Base-by-base conservation (phyloP, 2,797 vertebrate species). In the Trachops cirrhosus region DNA sequence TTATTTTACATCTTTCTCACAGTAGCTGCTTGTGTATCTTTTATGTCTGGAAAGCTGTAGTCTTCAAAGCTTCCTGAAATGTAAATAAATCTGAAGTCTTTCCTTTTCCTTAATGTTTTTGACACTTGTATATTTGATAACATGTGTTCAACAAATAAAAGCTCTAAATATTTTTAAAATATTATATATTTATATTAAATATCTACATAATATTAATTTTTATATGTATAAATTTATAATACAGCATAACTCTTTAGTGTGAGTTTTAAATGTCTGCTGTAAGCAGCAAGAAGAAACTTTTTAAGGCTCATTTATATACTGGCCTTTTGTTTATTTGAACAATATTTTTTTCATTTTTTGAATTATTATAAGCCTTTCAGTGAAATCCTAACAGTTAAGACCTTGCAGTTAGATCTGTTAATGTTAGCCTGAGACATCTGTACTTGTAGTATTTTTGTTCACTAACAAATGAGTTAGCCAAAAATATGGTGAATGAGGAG, bases 311-410 rank as follows among this genome's bases (percentile, higher is more conserved):
- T 50, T 86, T 68, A 44, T 44, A 80, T 80, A 37, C 18, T 85
- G 5, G 11, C 59, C 24, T 74, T 93, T 88, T 94, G 14, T 91
- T 79, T 93, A 34, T 37, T 64, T 75, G 16, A 71, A n/a, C 6
- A 41, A 39, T 93, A 21, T 57, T 94, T 50, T 46, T 74, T 46
- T 86, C 4, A 50, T 78, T 93, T 68, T 87, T 5, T 96, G 54
- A 88, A 68, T 94, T 94, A 77, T 90, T 83, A 11, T 71, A 86
- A 82, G 24, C 9, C 62, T 89, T 89, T 91, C 83, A 94, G 32
- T 50, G 5, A 93, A 93, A 89, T 89, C 67, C 15, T 74, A 91
- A 41, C 82, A 15, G 86, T 52, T 86, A 86, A 92, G 32, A 74
- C 32, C 24, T 57, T 93, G 5, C 10, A 83, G 26, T 59, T 54